Conservation (phyloP, 1,140 invertebrate species). For the Zaprionus nigranus region DNA sequence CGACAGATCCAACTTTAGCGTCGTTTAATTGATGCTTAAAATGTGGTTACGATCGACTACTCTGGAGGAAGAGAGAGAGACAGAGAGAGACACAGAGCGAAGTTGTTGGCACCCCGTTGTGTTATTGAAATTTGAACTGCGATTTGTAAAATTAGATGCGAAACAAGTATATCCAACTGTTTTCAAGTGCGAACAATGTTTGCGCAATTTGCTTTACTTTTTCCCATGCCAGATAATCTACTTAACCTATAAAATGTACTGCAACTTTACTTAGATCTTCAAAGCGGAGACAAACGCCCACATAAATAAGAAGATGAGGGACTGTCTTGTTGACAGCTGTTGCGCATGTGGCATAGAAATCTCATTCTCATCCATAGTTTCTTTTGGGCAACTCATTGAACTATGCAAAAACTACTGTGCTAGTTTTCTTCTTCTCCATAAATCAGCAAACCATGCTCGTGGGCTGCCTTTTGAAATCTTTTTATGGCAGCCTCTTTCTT, state of each 20-base stretch:
- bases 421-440: slow-evolving; percentile 2
- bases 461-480: slow-evolving; percentile 41
- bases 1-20: slow-evolving; percentile 37
- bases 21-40: slow-evolving; percentile 73
- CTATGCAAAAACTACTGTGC: slow-evolving; percentile 34
- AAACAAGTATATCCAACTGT: slow-evolving; percentile 51
- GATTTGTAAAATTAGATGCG: slow-evolving; percentile 59
- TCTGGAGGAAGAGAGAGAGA: not conserved
- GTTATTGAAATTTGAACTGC: slow-evolving; percentile 56
- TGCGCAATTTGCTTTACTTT: not conserved
- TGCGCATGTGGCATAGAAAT: slow-evolving; percentile 55
- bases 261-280: slow-evolving; percentile 22
- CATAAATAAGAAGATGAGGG: slow-evolving; percentile 9
- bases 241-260: slow-evolving; percentile 57
- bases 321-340: slow-evolving; percentile 27
- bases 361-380: slow-evolving; percentile 13
- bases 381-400: slow-evolving; percentile 34
- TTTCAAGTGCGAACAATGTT: slow-evolving; percentile 47
- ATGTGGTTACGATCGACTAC: slow-evolving; percentile 50
- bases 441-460: slow-evolving; percentile 3
- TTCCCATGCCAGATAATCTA: slow-evolving; percentile 14
- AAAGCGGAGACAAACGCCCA: slow-evolving; percentile 38
- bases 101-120: slow-evolving; percentile 61
- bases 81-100: slow-evolving; percentile 1
- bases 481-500: slow-evolving; percentile 41